Evolutionary conservation across 2,797 vertebrate species (phyloP).

Genomic region (Orientallactaga sibirica): DNA sequence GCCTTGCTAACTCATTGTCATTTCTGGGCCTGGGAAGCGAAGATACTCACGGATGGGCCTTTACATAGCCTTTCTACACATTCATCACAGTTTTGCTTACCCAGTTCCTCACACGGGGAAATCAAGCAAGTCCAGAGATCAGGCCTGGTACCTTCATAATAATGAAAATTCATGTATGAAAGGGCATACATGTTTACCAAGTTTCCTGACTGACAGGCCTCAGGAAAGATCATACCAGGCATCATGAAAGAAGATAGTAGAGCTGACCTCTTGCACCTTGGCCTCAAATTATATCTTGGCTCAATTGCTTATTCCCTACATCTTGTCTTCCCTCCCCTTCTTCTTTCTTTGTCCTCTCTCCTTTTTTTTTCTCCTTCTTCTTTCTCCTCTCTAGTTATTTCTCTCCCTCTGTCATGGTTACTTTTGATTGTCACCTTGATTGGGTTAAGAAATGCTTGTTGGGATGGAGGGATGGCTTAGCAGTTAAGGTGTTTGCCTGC

Average conservation of each 20-base stretch:
- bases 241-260: not conserved
- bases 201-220: conserved; percentile 22
- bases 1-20: not conserved
- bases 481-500: too few species aligned
- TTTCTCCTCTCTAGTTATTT: not conserved
- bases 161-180: not conserved
- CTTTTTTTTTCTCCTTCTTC: not conserved
- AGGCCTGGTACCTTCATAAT: not conserved
- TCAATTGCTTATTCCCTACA: not conserved
- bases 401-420: too few species aligned
- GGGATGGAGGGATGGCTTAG: too few species aligned
- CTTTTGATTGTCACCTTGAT: too few species aligned
- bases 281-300: not conserved
- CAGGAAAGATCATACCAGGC: not conserved
- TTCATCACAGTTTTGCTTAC: not conserved
- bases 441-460: too few species aligned
- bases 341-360: too few species aligned
- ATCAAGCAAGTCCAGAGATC: not conserved
- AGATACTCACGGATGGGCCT: not conserved
- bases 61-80: not conserved
- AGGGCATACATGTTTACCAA: not conserved
- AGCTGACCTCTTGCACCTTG: not conserved
- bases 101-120: not conserved
- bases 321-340: too few species aligned
- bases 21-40: conserved; percentile 5